A percentile compares a stretch with the other conserved stretches of the same genome.
Conservation (phyloP, 1,140 invertebrate genomes). For the Lamellibrachia luymesi region DNA sequence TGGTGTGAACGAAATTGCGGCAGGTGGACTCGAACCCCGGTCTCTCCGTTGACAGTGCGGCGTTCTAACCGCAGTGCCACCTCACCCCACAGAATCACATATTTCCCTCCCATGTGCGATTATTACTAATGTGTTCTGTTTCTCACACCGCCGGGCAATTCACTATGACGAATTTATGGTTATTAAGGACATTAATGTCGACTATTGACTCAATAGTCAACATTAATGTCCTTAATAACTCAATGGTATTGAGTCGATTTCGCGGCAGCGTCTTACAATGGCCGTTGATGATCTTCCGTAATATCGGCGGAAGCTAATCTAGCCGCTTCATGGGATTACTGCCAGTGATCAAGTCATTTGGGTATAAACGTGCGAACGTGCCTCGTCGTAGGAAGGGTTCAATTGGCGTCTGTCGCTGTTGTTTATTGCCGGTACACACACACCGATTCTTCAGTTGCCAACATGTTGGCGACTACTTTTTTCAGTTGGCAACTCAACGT, state of each 20-base stretch:
- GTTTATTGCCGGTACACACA: too few relatives aligned
- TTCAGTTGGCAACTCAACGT: too few relatives aligned
- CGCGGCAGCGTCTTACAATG: background rate
- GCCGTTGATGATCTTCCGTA: background rate
- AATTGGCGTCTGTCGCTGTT: too few relatives aligned
- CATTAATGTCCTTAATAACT: background rate
- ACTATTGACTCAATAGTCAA: background rate
- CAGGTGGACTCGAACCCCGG: too few relatives aligned
- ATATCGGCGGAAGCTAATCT: background rate
- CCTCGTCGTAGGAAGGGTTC: too few relatives aligned
- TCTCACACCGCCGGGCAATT: background rate
- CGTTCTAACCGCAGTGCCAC: background rate
- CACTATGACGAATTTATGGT: background rate
- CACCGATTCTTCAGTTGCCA: too few relatives aligned
- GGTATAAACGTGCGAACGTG: too few relatives aligned
- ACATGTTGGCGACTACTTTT: too few relatives aligned
- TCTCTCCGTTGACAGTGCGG: too few relatives aligned
- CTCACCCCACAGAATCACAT: background rate
- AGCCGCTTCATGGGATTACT: background rate
- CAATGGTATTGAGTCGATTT: background rate
- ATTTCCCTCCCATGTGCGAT: background rate
- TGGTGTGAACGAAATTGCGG: too few relatives aligned
- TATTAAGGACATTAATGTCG: background rate
- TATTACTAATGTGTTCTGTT: background rate
- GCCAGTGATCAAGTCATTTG: background rate